phyloP scores from a whole-genome alignment of 2,888 invertebrate genomes.

The Scaptomyza reducta region DNA sequence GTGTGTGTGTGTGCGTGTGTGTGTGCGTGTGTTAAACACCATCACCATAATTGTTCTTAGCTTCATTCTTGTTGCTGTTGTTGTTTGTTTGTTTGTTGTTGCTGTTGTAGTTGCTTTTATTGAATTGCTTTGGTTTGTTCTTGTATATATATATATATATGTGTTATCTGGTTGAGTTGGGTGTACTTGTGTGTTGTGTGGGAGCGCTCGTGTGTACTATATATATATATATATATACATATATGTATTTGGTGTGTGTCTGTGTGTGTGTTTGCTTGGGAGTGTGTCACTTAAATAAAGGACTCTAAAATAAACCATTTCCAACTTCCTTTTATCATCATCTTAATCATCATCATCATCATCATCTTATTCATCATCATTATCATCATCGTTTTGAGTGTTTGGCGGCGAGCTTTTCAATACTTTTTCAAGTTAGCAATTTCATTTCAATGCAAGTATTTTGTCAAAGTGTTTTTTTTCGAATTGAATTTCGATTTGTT shows the following conservation, averaged over 20 bases:
- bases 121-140: constrained; percentile 12
- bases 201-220: constrained; percentile 1
- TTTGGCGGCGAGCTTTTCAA: not conserved
- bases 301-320: constrained; percentile 65
- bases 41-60: constrained; percentile 56
- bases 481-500: not conserved
- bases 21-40: constrained; percentile 59
- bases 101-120: constrained; percentile 16
- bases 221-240: constrained; percentile 10
- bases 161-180: constrained; percentile 12
- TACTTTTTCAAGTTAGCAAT: constrained; percentile 20
- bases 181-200: constrained; percentile 25
- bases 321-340: constrained; percentile 45
- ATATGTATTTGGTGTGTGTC: constrained; percentile 10
- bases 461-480: constrained; percentile 9
- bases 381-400: constrained; percentile 6
- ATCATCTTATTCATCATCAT: constrained; percentile 15
- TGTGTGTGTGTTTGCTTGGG: constrained; percentile 13
- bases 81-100: constrained; percentile 16
- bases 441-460: constrained; percentile 14
- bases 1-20: constrained; percentile 26
- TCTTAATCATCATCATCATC: constrained; percentile 25
- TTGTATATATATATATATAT: constrained; percentile 6
- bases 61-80: constrained; percentile 29
- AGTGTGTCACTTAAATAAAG: constrained; percentile 64